Base-by-base conservation (phyloP, 2,113 vertebrate genomes). In the Sinocyclocheilus anophthalmus region DNA sequence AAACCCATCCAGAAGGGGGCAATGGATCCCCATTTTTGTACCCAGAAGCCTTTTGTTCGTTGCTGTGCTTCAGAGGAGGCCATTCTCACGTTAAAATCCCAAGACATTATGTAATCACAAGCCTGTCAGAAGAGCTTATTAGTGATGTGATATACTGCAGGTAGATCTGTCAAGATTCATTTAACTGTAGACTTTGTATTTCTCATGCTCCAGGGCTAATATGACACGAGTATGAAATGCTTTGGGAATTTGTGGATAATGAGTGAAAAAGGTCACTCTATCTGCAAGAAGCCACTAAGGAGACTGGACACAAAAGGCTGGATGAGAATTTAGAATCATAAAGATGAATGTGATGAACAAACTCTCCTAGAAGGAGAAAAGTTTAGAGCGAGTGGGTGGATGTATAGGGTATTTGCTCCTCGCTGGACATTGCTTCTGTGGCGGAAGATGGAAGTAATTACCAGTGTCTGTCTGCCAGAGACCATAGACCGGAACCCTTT, bases 361-460 rank as follows among this genome's bases (percentile, higher is more conserved):
- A 20, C 4, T 55, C 2, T 65, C 9, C 0, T 33, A 5, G 24
- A 67, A 13, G 7, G 42, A 42, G 22, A n/a, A 42, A n/a, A 61
- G 50, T 33, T 30, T 18, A 59, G 10, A 45, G 11, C 1, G 11
- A 22, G 73, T 67, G 45, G 22, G 59, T 55, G 61, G n/a, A 85
- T 70, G 39, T 53, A 33, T 69, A 77, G 57, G 39, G 73, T 86
- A 86, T 77, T 42, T 86, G 76, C 67, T 37, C 65, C 24, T 3
- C n/a, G 20, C 75, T 77, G 81, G 76, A 84, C 77, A 84, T 55
- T 61, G 61, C 86, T 65, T 88, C 77, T 88, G 50, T 65, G 9
- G 37, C 26, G 13, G 67, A 57, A 72, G 57, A 88, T 88, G 85
- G 88, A 88, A 88, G 76, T 53, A 70, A 88, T 88, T 90, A 90